Evolutionary conservation across 2,888 invertebrate species (phyloP).

Genomic region (Agrochola lychnidis): DNA sequence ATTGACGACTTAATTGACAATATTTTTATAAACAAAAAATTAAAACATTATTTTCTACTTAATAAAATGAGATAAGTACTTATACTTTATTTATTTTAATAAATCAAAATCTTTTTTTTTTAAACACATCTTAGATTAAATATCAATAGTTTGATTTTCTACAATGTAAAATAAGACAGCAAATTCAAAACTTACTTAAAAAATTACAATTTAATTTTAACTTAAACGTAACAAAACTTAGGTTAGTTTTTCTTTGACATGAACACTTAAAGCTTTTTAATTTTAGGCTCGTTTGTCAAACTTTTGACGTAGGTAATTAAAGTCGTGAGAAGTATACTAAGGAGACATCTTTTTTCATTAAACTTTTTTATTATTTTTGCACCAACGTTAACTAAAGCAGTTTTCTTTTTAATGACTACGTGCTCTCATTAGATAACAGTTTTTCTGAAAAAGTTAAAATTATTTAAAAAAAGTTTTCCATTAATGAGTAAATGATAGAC

Average conservation of each 20-base stretch:
- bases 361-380: constrained; percentile 48
- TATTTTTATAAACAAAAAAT: constrained; percentile 8
- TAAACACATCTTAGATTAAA: constrained; percentile 30
- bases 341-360: constrained; percentile 50
- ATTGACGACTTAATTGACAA: constrained; percentile 58
- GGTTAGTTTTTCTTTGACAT: constrained; percentile 83
- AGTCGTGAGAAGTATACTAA: constrained; percentile 62
- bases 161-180: constrained; percentile 17
- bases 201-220: constrained; percentile 36
- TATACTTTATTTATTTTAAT: constrained; percentile 6
- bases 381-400: constrained; percentile 44
- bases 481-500: neutral
- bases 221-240: constrained; percentile 43
- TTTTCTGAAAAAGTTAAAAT: neutral
- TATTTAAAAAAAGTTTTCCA: neutral
- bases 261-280: constrained; percentile 85
- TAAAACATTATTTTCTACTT: neutral
- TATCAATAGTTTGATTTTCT: constrained; percentile 17
- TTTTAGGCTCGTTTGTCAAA: constrained; percentile 80
- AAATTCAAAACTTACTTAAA: constrained; percentile 24
- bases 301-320: constrained; percentile 63
- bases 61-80: constrained; percentile 14
- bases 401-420: constrained; percentile 40
- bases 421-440: constrained; percentile 29
- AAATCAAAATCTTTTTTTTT: constrained; percentile 1